phyloP scores from a whole-genome alignment of 1,140 invertebrate genomes.

The Temnothorax curvispinosus region DNA sequence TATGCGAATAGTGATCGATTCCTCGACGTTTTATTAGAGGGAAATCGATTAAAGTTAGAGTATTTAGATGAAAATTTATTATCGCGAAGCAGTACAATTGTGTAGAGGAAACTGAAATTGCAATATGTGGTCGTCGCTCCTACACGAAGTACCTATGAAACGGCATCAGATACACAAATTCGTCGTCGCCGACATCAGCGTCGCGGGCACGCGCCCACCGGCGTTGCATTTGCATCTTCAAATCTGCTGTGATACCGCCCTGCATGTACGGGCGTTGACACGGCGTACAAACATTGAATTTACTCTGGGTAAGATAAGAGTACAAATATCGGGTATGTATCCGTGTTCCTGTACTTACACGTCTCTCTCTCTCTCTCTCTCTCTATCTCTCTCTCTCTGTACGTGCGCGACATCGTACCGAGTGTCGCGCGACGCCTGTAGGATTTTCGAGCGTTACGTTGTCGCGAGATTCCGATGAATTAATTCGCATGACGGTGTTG shows the following conservation, averaged over 20 bases:
- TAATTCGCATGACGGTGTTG: constrained; percentile 53
- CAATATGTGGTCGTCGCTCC: not conserved
- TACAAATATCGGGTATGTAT: constrained; percentile 69
- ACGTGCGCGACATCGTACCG: constrained; percentile 41
- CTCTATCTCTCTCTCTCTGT: not conserved
- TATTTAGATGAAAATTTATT: not conserved
- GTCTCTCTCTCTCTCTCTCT: not conserved
- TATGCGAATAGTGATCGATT: not conserved
- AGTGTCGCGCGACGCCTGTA: constrained; percentile 53
- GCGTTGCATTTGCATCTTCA: constrained; percentile 73
- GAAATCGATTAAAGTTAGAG: not conserved
- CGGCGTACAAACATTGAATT: constrained; percentile 70
- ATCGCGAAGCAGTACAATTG: not conserved
- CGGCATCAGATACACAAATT: constrained; percentile 30
- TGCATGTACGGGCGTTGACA: constrained; percentile 68
- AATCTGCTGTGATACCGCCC: constrained; percentile 73
- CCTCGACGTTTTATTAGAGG: not conserved
- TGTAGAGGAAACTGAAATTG: not conserved
- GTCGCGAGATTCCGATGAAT: constrained; percentile 62
- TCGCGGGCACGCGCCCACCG: constrained; percentile 29
- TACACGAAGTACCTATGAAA: constrained; percentile 7
- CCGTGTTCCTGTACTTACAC: constrained; percentile 64
- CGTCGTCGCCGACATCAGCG: constrained; percentile 7
- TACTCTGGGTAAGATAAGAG: constrained; percentile 74
- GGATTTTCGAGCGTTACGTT: constrained; percentile 63